Base-by-base conservation (phyloP, 2,113 vertebrate species). In the Ceuthmochares aereus region DNA sequence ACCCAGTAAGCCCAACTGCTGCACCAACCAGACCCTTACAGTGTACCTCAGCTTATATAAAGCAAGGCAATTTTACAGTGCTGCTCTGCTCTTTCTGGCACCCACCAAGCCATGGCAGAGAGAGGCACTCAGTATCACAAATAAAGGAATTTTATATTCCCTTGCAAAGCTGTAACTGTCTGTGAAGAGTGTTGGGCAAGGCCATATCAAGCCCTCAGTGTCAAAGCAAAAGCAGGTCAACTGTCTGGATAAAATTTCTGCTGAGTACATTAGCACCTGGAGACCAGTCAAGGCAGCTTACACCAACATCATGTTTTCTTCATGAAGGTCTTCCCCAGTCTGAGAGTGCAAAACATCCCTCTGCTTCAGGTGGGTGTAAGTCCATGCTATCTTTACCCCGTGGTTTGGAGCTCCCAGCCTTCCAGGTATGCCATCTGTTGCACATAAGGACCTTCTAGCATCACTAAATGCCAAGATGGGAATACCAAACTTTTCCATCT, bases 341-440 rank as follows among this genome's bases (percentile, higher is more conserved):
- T 69, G 47, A 36, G 7, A 21, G 8, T 5, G 0, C 23, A 76
- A 63, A 84, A 64, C 13, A 18, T 74, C 45, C 40, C 23, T 66
- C n/a, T 87, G 40, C 32, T 32, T 40, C 43, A 60, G 15, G 37
- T 49, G 9, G 4, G 15, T 69, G 12, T 67, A 87, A 87, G 70
- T 51, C 42, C 72, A 2, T 68, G 58, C 36, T 89, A 6, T 3
- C 4, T 21, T 87, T 87, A 70, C 73, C 10, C 36, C 0, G 0
- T 7, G 4, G 2, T 37, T 26, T 32, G 51, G 26, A 84, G 15
- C 26, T 5, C 27, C 12, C 42, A 62, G 2, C 7, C 4, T 12
- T 69, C 21, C 1, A 6, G 45, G 3, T 8, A 10, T 36, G 12
- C 14, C 4, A 1, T 45, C n/a, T 1, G 1, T 47, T 84, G 27